Evolutionary conservation across 2,888 invertebrate genomes (phyloP).

Genomic region (Tineola bisselliella): DNA sequence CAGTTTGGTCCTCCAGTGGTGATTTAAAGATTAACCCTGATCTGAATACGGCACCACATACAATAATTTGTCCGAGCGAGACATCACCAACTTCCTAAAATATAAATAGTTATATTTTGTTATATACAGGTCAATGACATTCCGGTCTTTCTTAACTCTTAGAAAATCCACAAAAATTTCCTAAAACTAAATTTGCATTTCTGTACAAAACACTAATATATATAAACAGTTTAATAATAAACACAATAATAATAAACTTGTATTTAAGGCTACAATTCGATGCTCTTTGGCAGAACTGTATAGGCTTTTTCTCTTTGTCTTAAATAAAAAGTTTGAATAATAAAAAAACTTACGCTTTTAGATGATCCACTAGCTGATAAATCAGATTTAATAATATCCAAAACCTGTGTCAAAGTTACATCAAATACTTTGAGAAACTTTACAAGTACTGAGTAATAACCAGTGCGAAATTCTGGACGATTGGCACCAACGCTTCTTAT

Average conservation of each 20-base stretch:
- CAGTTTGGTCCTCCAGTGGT: conserved; percentile 52
- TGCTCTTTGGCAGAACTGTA: no score
- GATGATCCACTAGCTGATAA: conserved; percentile 71
- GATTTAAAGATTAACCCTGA: conserved; percentile 67
- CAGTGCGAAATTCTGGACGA: conserved; percentile 69
- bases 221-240: no score
- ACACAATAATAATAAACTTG: no score
- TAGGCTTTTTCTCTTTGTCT: no score
- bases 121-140: no score
- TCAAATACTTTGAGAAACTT: conserved; percentile 63
- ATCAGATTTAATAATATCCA: conserved; percentile 71
- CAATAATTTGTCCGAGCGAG: conserved; percentile 74
- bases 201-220: no score
- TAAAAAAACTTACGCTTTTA: conserved; percentile 70
- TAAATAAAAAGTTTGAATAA: no score
- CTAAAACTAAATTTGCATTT: no score
- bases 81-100: conserved; percentile 78
- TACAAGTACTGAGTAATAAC: conserved; percentile 76
- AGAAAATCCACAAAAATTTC: no score
- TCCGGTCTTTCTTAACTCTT: no score
- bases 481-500: conserved; percentile 79
- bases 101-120: neutral
- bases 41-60: conserved; percentile 75
- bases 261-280: no score
- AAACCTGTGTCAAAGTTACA: conserved; percentile 58